A percentile compares a stretch with the other conserved stretches of the same genome.
phyloP scores from a whole-genome alignment of 2,888 invertebrate genomes.

The Drosophila peninsularis region DNA sequence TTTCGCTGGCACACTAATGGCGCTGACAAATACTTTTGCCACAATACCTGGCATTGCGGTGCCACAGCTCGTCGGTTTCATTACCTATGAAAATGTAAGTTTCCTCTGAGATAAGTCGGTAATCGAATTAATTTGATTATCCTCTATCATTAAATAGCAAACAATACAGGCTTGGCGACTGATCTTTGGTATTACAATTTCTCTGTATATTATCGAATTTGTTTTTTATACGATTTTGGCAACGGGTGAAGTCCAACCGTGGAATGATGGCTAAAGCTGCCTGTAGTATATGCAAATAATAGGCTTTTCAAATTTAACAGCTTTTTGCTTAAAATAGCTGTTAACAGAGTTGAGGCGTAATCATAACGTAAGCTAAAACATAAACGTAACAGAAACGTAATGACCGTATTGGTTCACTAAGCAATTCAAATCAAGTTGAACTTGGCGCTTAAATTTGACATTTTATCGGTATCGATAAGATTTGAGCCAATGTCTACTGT shows the following conservation, averaged over 20 bases:
- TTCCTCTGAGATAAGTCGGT: neutral
- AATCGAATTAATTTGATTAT: neutral
- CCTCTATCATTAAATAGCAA: conserved; percentile 85
- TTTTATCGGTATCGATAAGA: conserved; percentile 23
- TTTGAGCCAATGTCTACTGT: neutral
- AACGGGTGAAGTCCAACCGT: conserved; percentile 86
- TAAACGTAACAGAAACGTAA: no score
- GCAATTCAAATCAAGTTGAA: neutral
- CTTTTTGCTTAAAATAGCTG: neutral
- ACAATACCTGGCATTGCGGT: conserved; percentile 93
- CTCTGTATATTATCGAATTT: conserved; percentile 88
- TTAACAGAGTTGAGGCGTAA: neutral
- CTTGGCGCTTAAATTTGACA: neutral
- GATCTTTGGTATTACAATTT: conserved; percentile 91
- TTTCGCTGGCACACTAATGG: conserved; percentile 92
- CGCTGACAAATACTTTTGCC: conserved; percentile 91
- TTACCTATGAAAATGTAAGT: conserved; percentile 91
- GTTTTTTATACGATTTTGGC: conserved; percentile 87
- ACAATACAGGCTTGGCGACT: conserved; percentile 91
- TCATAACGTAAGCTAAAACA: no score
- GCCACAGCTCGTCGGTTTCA: conserved; percentile 88
- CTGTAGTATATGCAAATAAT: no score
- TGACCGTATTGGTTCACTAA: neutral
- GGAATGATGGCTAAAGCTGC: conserved; percentile 81
- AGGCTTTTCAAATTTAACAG: no score